Conservation (phyloP, 2,888 invertebrate species). For the Rhagium mordax region DNA sequence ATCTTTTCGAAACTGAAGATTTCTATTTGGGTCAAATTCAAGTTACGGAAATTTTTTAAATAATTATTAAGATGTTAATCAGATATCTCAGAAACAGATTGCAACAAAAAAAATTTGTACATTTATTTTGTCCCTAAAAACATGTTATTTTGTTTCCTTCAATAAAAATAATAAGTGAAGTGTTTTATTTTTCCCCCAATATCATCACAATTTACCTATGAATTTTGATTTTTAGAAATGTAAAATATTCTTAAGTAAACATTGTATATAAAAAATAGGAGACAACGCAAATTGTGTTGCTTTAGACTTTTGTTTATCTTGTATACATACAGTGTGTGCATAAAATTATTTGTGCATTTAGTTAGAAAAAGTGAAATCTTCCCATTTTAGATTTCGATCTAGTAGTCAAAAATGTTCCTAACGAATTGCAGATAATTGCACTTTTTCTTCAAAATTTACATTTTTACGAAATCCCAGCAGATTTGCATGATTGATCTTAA, state of each 20-base stretch:
- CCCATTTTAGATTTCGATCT: too few species aligned
- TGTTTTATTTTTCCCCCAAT: neutral
- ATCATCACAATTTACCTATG: neutral
- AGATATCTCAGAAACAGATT: neutral
- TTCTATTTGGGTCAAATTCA: neutral
- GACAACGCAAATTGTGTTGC: too few species aligned
- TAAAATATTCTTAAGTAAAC: neutral
- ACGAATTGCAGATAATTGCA: too few species aligned
- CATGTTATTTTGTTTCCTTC: neutral
- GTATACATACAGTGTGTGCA: too few species aligned
- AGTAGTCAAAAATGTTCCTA: too few species aligned
- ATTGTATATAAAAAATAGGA: too few species aligned
- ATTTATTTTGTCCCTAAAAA: neutral
- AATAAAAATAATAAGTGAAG: neutral
- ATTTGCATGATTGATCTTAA: too few species aligned
- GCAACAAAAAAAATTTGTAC: neutral
- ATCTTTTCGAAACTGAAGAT: neutral
- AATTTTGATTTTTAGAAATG: neutral
- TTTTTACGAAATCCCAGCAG: too few species aligned
- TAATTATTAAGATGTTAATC: neutral
- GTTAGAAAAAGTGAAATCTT: too few species aligned
- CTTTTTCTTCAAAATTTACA: too few species aligned
- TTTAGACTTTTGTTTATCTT: too few species aligned
- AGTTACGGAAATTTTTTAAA: neutral
- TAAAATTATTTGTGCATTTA: too few species aligned